phyloP scores from a whole-genome alignment of 2,797 vertebrate species.

The Gambelia wislizenii region DNA sequence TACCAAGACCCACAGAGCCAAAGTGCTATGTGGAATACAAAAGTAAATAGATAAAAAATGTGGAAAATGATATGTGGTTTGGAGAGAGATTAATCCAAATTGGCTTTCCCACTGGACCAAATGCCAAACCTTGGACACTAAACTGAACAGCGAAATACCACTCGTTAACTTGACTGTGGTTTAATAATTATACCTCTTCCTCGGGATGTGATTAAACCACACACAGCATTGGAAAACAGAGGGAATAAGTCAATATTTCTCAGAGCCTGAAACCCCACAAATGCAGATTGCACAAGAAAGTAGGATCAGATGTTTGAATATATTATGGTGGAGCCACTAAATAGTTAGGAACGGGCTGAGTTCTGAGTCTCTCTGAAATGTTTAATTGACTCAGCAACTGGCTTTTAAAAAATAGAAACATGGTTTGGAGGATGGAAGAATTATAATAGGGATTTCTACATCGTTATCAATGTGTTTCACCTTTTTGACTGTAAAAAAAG shows the following conservation, averaged over 20 bases:
- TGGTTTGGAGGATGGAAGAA: not conserved
- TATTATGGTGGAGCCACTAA: not conserved
- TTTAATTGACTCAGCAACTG: not conserved
- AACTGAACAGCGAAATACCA: conserved; percentile 73
- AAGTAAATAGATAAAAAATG: conserved; percentile 62
- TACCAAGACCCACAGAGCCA: conserved; percentile 59
- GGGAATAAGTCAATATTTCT: conserved; percentile 71
- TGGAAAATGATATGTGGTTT: conserved; percentile 68
- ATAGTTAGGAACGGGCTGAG: not conserved
- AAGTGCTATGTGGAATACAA: conserved; percentile 52
- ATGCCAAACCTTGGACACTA: conserved; percentile 74
- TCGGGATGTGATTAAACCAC: conserved; percentile 76
- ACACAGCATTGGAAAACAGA: conserved; percentile 72
- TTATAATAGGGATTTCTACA: not conserved
- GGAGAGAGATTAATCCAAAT: conserved; percentile 59
- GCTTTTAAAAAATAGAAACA: not conserved
- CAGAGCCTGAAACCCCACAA: conserved; percentile 66
- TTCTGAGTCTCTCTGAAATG: not conserved
- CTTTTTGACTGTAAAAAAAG: not conserved
- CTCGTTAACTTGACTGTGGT: conserved; percentile 78
- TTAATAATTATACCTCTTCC: conserved; percentile 80
- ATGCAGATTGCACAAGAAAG: conserved; percentile 45
- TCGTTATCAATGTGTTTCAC: not conserved
- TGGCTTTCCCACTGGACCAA: conserved; percentile 68
- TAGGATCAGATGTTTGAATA: conserved; percentile 67